phyloP scores from a whole-genome alignment of 2,113 vertebrate species.

The Oncorhynchus masou region DNA sequence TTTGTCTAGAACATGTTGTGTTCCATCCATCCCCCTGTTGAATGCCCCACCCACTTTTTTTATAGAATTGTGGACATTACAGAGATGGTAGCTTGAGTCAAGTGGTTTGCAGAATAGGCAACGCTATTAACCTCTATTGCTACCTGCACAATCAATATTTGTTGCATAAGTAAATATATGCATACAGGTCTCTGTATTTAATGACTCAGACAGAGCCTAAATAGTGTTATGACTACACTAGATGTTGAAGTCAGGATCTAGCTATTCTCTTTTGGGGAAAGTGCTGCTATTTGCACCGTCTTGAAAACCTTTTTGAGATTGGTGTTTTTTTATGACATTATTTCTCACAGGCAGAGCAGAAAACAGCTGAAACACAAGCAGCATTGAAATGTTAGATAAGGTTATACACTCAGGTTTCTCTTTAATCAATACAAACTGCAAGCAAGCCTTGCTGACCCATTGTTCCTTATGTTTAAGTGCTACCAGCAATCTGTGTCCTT shows the following conservation, averaged over 20 bases:
- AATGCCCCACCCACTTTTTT: too few relatives aligned
- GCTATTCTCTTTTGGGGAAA: too few relatives aligned
- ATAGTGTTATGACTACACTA: too few relatives aligned
- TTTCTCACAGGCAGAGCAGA: not conserved
- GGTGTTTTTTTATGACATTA: not conserved
- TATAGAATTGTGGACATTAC: too few relatives aligned
- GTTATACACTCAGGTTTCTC: too few relatives aligned
- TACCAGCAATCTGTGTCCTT: not conserved
- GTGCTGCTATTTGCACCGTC: not conserved
- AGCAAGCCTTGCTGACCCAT: not conserved
- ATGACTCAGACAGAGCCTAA: too few relatives aligned
- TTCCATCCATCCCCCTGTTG: too few relatives aligned
- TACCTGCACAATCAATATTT: not conserved
- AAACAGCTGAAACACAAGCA: not conserved
- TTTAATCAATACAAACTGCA: not conserved
- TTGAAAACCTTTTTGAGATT: not conserved
- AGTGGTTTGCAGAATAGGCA: slow-evolving; percentile 43
- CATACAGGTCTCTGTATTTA: too few relatives aligned
- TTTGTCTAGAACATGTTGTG: too few relatives aligned
- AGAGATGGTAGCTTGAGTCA: not conserved
- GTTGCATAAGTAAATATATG: slow-evolving; percentile 17
- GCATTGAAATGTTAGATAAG: not conserved
- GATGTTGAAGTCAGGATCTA: too few relatives aligned
- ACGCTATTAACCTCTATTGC: slow-evolving; percentile 18
- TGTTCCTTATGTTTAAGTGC: not conserved